Evolutionary conservation across 1,140 invertebrate genomes (phyloP), one percentile per base, ranked within the genome.

Genomic region (Diuraphis noxia): DNA sequence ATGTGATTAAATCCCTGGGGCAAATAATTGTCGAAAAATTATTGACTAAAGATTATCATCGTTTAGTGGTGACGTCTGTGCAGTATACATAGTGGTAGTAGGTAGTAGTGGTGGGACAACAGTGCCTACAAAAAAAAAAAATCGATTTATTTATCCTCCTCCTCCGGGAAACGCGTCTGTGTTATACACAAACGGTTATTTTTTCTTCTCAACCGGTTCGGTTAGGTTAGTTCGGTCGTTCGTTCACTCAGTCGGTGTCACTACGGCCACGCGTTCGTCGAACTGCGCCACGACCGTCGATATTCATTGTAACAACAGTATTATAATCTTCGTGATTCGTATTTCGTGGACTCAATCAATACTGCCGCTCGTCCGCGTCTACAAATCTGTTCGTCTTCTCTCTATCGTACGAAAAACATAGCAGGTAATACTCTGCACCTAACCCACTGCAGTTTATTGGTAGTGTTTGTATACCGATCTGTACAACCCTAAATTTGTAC

Each of bases 201-300:
- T 43, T 41, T 84, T 46, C n/a, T 84, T 46, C n/a, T 41, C 40
- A 84, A 84, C 81, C 40, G 81, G 81, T 79, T 79, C 40, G 81
- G 81, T 38, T 79, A 79, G 77, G 36, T 36, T 79, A 36, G 77
- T 79, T 36, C 36, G 77, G 9, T 38, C 36, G 36, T 3, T 1
- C 10, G 40, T 34, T 85, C 82, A 43, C 46, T 85, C 82, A 85
- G 82, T 85, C n/a, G 81, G 36, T 40, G 82, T 85, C 30, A 19
- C 82, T 43, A 19, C 40, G 13, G 82, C 30, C 82, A 19, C 25
- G 41, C 81, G 36, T 38, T 25, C 38, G 79, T 72, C 56, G 56
- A 72, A 49, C 46, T 21, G 46, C 46, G 23, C 6, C 46, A 49
- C 46, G 46, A 23, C 46, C 46, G 46, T 49, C 3, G 46, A 49